Base-by-base conservation (phyloP, 2,113 vertebrate genomes). In the Microcebus tavaratra region DNA sequence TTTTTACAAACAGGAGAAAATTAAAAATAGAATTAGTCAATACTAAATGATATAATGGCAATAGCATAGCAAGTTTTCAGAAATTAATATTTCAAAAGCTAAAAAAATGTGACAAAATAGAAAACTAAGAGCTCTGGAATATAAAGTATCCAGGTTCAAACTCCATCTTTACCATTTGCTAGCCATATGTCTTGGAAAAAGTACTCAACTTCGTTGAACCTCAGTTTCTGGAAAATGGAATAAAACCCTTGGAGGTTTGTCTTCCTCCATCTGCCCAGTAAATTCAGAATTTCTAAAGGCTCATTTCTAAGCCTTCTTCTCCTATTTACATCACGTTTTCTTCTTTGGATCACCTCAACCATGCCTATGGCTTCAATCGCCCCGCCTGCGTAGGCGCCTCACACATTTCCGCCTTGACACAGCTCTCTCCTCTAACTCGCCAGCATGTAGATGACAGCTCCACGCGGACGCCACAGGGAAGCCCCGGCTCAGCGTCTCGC, bases 81-180 rank as follows among this genome's bases (percentile, higher is more conserved):
- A 81, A 94, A 50, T 31, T 79, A 95, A 97, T 61, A 88, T 85
- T 82, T 92, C 68, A 94, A 91, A 84, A 45, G 57, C 18, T 75
- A 78, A 84, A 67, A 82, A 82, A 79, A 27, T 25, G 14, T 73
- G 82, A 78, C 84, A 34, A 4, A 31, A 31, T 68, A 3, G 68
- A 68, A 67, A n/a, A 78, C 11, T 17, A 9, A 76, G 72, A 45
- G 13, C 21, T 86, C 63, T 23, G 23, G 57, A 42, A 83, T 63
- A 57, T 76, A 55, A 93, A 89, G 90, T 42, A 36, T 65, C 8
- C 17, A 59, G 48, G n/a, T 65, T 86, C 53, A 57, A 86, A 82
- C 81, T 45, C 57, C 20, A 23, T 48, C 61, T 83, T 82, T 55
- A 70, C 29, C 50, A 34, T 79, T 53, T 72, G 59, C 9, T 34